Conservation (phyloP, 2,888 invertebrate species). For the Druceiella hillmani region DNA sequence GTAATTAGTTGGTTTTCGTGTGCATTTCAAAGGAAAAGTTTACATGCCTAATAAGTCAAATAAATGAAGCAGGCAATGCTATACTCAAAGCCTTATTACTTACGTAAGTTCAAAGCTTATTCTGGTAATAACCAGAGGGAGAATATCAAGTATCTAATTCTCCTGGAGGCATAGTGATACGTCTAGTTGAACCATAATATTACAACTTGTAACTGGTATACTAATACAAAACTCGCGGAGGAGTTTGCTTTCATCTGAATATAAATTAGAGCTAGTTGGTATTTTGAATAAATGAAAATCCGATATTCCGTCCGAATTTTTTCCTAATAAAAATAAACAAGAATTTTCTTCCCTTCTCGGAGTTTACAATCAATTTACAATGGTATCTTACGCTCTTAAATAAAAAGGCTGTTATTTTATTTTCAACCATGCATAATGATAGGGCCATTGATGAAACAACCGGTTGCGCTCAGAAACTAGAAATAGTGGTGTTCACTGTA, state of each 20-base stretch:
- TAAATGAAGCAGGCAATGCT: no score
- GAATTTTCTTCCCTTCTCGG: conserved; percentile 20
- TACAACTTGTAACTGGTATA: conserved; percentile 17
- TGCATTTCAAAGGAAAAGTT: no score
- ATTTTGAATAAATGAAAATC: conserved; percentile 20
- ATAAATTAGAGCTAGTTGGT: conserved; percentile 15
- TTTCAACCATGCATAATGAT: conserved; percentile 24
- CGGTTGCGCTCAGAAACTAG: conserved; percentile 21
- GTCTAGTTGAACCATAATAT: conserved; percentile 14
- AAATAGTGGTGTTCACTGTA: conserved; percentile 20
- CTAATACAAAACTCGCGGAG: conserved; percentile 11
- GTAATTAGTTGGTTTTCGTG: no score
- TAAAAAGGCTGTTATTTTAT: conserved; percentile 23
- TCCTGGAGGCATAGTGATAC: conserved; percentile 9
- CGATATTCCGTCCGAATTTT: conserved; percentile 18
- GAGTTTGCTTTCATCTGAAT: conserved; percentile 5
- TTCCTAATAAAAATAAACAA: conserved; percentile 17
- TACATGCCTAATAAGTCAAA: no score
- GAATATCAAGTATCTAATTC: conserved; percentile 3
- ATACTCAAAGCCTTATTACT: no score
- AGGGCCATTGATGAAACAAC: conserved; percentile 19
- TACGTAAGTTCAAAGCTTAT: conserved; percentile 5
- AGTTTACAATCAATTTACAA: conserved; percentile 22
- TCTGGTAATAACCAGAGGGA: conserved; percentile 12
- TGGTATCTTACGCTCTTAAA: no score